phyloP scores from a whole-genome alignment of 2,888 invertebrate genomes.

The Nesidiocoris tenuis region DNA sequence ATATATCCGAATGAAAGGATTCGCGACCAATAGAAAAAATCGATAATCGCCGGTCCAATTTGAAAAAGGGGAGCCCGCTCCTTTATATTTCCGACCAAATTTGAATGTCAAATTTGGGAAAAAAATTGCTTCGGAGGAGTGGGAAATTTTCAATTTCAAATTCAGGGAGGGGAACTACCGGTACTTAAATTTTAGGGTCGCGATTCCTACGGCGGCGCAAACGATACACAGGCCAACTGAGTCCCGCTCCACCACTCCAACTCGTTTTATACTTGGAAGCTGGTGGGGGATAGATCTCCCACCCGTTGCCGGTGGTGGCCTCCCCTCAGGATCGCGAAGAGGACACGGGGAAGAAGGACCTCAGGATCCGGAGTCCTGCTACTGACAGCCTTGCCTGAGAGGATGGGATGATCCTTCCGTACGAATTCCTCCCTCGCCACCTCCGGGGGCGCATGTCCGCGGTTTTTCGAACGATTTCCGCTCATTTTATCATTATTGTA shows the following conservation, averaged over 20 bases:
- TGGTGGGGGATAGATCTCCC: conserved; percentile 35
- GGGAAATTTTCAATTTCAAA: conserved; percentile 8
- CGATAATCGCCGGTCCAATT: not conserved
- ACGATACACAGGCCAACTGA: conserved; percentile 39
- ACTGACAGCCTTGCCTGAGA: not conserved
- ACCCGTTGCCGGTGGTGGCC: conserved; percentile 1
- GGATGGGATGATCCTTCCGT: not conserved
- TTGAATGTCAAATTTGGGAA: not conserved
- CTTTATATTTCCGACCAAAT: too few relatives aligned
- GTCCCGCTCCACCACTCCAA: conserved; percentile 32
- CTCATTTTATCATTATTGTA: too few relatives aligned
- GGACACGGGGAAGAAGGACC: not conserved
- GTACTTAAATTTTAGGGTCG: not conserved
- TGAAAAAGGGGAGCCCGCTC: not conserved
- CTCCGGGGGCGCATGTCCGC: not conserved
- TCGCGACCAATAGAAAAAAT: not conserved
- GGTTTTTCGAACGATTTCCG: too few relatives aligned
- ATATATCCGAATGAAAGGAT: not conserved
- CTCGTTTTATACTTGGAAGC: conserved; percentile 16
- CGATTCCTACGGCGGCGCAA: conserved; percentile 1
- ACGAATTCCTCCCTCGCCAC: not conserved
- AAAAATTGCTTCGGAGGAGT: not conserved
- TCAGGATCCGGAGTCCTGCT: not conserved
- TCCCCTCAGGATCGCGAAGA: not conserved
- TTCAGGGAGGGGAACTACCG: not conserved